Evolutionary conservation across 1,140 invertebrate species (phyloP), one percentile per base, ranked within the genome.

Genomic region (Branchinecta lindahli): DNA sequence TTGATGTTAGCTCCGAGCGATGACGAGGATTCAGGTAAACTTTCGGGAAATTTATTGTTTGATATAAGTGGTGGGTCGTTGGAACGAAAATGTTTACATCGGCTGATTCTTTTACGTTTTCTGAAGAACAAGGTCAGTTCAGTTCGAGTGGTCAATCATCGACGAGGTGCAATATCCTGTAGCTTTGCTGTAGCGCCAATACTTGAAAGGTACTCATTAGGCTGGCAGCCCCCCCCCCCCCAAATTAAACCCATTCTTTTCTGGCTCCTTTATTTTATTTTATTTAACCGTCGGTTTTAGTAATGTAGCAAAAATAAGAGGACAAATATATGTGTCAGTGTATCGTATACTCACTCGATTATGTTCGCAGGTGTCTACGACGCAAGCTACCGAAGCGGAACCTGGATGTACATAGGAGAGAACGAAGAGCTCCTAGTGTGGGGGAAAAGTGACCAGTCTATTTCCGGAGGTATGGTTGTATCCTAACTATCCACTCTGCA

Each of bases 321-420:
- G n/a, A n/a, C n/a, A n/a, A n/a, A n/a, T n/a, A 33, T 3, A 33
- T 33, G 33, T 33, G 33, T 33, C 33, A 33, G 33, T 33, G 33
- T 33, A 33, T 1, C 5, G 33, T 33, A 33, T 69, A 21, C 12
- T 44, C 44, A 65, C n/a, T 61, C 12, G 6, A 15, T 61, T 61
- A 61, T 61, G 52, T 66, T 71, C 74, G 76, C 79, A 71, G 85
- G 85, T n/a, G 77, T 87, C 52, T 88, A 90, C 74, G 81, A 84
- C 67, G 87, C 87, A 47, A 84, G 86, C 68, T 90, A 88, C 75
- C 82, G 81, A n/a, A 83, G 82, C 47, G 83, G 83, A 8, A 83
- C 84, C 44, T 92, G 89, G 85, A 86, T 90, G 20, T 87, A 88
- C 73, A 85, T 91, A 65, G 85, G 87, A 0, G 87, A 89, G 72